Conservation (phyloP, 2,113 vertebrate genomes). For the Caretta caretta region DNA sequence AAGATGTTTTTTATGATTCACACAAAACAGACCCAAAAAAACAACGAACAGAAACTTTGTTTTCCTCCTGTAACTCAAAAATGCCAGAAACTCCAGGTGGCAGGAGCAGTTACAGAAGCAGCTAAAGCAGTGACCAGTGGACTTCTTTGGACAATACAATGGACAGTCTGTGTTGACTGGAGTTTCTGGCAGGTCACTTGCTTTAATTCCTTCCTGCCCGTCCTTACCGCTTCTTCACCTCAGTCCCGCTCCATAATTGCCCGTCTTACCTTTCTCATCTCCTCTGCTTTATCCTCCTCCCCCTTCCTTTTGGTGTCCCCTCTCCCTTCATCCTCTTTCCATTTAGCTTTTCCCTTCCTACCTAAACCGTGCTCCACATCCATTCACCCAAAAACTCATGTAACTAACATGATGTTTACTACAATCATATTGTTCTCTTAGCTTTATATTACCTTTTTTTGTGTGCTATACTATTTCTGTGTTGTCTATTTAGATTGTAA, state of each 20-base stretch:
- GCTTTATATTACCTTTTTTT: not conserved
- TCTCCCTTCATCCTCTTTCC: not conserved
- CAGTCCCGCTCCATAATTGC: not conserved
- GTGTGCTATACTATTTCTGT: not conserved
- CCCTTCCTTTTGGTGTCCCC: rapidly evolving
- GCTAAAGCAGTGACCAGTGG: not conserved
- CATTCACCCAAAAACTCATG: not conserved
- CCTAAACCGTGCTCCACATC: not conserved
- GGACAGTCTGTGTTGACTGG: not conserved
- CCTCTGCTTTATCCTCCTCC: too few relatives aligned
- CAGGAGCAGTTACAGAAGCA: rapidly evolving
- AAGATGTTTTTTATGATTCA: not conserved
- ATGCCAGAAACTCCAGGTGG: not conserved
- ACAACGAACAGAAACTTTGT: not conserved
- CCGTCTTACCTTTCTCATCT: not conserved
- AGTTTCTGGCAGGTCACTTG: not conserved
- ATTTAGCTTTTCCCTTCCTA: not conserved
- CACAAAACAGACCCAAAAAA: not conserved
- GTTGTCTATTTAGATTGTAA: not conserved
- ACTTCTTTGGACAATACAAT: too few relatives aligned
- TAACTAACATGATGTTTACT: not conserved
- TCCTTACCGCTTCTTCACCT: not conserved
- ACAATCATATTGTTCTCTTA: not conserved
- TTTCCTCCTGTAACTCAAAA: not conserved
- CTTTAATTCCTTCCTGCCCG: not conserved